phyloP scores from a whole-genome alignment of 92 coral and sea anemone species.

The Phenganax subtilis region DNA sequence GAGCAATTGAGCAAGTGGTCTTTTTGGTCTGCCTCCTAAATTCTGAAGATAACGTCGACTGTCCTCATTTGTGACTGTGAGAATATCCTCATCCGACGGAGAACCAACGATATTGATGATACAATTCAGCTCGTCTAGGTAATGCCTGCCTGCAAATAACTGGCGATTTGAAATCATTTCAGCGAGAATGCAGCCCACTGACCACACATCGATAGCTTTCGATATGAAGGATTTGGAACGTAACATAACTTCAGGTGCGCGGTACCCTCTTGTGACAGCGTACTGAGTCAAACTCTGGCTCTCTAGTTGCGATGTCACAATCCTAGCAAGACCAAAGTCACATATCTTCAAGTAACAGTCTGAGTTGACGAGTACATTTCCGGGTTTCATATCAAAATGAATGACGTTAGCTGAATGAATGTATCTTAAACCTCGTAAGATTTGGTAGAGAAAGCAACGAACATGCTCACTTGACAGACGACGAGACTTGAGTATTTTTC shows the following conservation, averaged over 20 bases:
- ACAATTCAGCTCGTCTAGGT: constrained; percentile 31
- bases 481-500: constrained; percentile 26
- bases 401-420: constrained; percentile 39
- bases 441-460: constrained; percentile 39
- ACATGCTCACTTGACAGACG: constrained; percentile 27
- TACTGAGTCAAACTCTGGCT: background rate
- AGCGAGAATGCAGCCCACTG: constrained; percentile 41
- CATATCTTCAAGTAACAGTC: constrained; percentile 31
- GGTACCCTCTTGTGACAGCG: constrained; percentile 37
- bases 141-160: constrained; percentile 24
- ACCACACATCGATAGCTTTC: constrained; percentile 36
- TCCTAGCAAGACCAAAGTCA: constrained; percentile 39
- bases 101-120: constrained; percentile 29
- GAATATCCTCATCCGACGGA: constrained; percentile 25
- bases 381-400: constrained; percentile 36
- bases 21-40: constrained; percentile 10
- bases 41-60: constrained; percentile 1
- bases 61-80: constrained; percentile 8
- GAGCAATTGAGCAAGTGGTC: constrained; percentile 19
- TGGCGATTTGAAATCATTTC: constrained; percentile 30
- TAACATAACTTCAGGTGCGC: constrained; percentile 40
- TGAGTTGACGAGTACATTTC: constrained; percentile 27
- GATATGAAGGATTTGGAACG: constrained; percentile 17
- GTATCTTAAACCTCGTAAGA: constrained; percentile 36
- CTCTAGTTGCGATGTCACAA: background rate